phyloP scores from a whole-genome alignment of 2,797 vertebrate genomes.

The Mus minutoides region DNA sequence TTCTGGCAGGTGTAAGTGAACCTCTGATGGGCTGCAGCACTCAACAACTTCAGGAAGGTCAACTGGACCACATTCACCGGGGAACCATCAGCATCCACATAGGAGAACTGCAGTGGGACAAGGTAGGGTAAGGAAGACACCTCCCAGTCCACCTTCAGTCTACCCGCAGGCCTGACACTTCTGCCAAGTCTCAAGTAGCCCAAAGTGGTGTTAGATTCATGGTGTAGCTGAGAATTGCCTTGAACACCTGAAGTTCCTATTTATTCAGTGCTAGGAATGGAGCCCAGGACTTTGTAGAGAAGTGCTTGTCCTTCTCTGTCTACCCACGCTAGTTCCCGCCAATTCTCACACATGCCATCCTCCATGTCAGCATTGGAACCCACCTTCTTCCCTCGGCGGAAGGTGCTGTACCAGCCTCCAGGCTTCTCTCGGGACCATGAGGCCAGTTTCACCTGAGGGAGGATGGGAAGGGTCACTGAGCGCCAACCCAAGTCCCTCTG shows the following conservation, averaged over 20 bases:
- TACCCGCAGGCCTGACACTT: neutral
- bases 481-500: rapidly evolving
- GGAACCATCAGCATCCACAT: slow-evolving; percentile 91
- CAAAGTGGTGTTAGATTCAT: neutral
- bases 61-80: slow-evolving; percentile 92
- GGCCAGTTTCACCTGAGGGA: slow-evolving; percentile 92
- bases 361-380: neutral
- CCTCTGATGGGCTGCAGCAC: slow-evolving; percentile 91
- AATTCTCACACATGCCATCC: neutral
- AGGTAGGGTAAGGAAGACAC: rapidly evolving
- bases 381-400: slow-evolving; percentile 94
- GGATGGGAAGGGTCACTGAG: neutral
- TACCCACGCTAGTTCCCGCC: neutral
- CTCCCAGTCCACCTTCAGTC: neutral
- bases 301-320: neutral
- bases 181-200: neutral
- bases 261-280: neutral
- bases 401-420: slow-evolving; percentile 94
- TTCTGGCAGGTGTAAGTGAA: slow-evolving; percentile 95
- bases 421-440: slow-evolving; percentile 95
- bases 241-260: neutral
- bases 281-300: neutral
- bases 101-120: slow-evolving; percentile 90
- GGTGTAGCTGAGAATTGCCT: neutral
- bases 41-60: slow-evolving; percentile 95